Evolutionary conservation across 2,888 invertebrate species (phyloP).

Genomic region (Cataglyphis altisquamis): DNA sequence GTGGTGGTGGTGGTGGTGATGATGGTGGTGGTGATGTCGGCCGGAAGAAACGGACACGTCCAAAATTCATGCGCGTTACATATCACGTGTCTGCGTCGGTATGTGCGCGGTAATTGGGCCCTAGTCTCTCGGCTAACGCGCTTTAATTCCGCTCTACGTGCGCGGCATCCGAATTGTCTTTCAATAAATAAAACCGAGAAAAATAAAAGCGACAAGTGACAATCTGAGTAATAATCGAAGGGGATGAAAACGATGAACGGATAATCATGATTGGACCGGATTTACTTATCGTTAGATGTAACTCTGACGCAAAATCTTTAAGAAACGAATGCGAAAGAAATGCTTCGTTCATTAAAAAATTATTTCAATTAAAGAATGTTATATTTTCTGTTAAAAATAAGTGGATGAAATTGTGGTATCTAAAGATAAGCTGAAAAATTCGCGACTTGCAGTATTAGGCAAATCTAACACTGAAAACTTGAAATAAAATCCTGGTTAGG

Average conservation of each 20-base stretch:
- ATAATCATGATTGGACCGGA: neutral
- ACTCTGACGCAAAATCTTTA: neutral
- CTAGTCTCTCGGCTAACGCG: constrained; percentile 17
- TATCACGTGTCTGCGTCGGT: constrained; percentile 46
- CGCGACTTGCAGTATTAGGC: neutral
- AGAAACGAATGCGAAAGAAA: too few species aligned
- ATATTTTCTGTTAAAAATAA: neutral
- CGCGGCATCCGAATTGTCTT: neutral
- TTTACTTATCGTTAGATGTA: neutral
- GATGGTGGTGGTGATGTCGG: constrained; percentile 28
- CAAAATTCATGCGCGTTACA: constrained; percentile 68
- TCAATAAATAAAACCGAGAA: neutral
- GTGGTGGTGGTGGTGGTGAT: constrained; percentile 31
- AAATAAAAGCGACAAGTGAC: neutral
- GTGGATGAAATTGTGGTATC: neutral
- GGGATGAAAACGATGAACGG: neutral
- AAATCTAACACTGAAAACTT: neutral
- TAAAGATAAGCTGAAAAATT: too few species aligned
- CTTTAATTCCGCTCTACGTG: constrained; percentile 19
- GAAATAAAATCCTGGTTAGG: neutral
- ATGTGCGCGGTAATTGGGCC: constrained; percentile 33
- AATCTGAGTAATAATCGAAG: neutral
- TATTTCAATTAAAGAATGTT: too few species aligned
- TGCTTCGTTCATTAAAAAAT: too few species aligned
- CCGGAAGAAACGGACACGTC: constrained; percentile 71